Base-by-base conservation (phyloP, 2,797 vertebrate genomes). In the Toxotes lorentzi region DNA sequence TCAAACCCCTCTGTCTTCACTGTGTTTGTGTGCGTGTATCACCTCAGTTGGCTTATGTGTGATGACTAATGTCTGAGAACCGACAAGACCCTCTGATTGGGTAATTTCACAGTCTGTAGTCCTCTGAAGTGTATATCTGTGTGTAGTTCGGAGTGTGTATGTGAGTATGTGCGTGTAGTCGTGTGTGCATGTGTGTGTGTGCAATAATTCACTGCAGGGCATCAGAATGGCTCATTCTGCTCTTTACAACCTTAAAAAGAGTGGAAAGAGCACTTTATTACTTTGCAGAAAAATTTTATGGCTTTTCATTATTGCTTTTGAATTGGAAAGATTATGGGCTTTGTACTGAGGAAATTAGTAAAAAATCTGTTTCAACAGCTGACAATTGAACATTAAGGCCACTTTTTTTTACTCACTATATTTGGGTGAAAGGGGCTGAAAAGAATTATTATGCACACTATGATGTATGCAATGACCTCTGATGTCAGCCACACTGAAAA, bases 71-170 rank as follows among this genome's bases (percentile, higher is more conserved):
- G 86, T 86, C 77, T 83, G 70, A 84, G 69, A 89, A 81, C 59
- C 27, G 84, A 88, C 87, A 83, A 91, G 83, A 72, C 73, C 62
- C 79, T 81, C 70, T 88, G 79, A 91, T 89, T 88, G 77, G 86
- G 77, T 86, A 79, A 91, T 89, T 92, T 91, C 83, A 87, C 82
- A 90, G 87, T 82, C 81, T 75, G 76, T 73, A 80, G 83, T 73
- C 79, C 76, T 78, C 83, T 84, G 67, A 70, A 84, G 78, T 70
- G 73, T 81, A 72, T 61, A 40, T 27, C n/a, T n/a, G 51, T 50
- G 53, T 63, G 57, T 64, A 30, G 23, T 38, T 38, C 23, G n/a
- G 10, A 30, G 21, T 67, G 50, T 67, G 10, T 79, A 30, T 62
- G 35, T 16, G n/a, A n/a, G 41, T 65, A 48, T 11, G 21, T 64